phyloP scores from a whole-genome alignment of 1,140 invertebrate genomes.

The Hylaeus volcanicus region DNA sequence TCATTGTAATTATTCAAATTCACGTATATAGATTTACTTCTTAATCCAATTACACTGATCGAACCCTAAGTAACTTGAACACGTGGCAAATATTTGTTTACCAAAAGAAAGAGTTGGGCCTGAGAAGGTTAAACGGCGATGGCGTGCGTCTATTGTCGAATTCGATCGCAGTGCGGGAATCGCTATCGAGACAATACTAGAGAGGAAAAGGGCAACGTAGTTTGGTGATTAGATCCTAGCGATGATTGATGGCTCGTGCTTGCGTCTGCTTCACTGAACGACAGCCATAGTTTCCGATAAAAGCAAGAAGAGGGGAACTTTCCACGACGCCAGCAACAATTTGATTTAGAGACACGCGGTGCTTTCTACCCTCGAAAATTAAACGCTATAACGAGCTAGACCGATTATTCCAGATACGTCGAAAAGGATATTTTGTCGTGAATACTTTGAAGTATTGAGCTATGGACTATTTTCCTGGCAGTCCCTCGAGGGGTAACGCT shows the following conservation, averaged over 20 bases:
- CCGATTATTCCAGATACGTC: constrained; percentile 1
- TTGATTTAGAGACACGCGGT: constrained; percentile 2
- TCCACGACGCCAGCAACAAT: background rate
- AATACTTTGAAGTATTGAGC: constrained; percentile 27
- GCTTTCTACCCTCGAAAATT: background rate
- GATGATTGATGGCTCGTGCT: constrained; percentile 20
- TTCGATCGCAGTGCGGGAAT: constrained; percentile 21
- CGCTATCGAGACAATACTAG: constrained; percentile 32
- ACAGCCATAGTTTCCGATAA: constrained; percentile 1
- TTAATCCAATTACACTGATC: too few relatives aligned
- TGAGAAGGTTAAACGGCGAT: background rate
- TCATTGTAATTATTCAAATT: too few relatives aligned
- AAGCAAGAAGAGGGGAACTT: background rate
- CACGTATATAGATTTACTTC: too few relatives aligned
- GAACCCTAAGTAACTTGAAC: too few relatives aligned
- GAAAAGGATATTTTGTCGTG: background rate
- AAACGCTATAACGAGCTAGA: background rate
- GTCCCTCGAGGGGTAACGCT: constrained; percentile 1
- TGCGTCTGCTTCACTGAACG: constrained; percentile 8
- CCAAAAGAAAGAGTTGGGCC: too few relatives aligned
- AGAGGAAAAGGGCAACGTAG: constrained; percentile 1
- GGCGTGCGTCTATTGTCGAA: constrained; percentile 34
- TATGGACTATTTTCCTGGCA: background rate
- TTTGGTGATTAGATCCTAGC: constrained; percentile 44
- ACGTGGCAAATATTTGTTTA: too few relatives aligned